Evolutionary conservation across 2,888 invertebrate genomes (phyloP).

Genomic region (Nephrotoma appendiculata): DNA sequence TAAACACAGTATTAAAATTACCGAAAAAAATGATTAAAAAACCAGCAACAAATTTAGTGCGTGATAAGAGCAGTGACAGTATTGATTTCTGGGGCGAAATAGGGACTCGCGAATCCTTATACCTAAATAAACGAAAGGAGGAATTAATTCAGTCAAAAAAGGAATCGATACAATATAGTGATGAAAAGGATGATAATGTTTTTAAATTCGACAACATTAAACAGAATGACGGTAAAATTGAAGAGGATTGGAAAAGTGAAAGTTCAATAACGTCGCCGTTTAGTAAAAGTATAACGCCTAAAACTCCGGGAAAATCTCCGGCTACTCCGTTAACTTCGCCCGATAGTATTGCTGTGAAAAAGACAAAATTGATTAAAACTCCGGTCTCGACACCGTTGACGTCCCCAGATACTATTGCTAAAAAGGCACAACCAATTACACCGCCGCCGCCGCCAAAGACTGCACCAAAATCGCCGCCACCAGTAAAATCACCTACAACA

Average conservation of each 20-base stretch:
- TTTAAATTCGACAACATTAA: not conserved
- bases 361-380: not conserved
- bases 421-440: not conserved
- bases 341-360: not conserved
- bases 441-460: not conserved
- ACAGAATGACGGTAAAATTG: not conserved
- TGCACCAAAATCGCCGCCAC: not conserved
- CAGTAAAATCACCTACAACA: not conserved
- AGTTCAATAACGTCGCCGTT: not conserved
- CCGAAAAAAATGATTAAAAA: slow-evolving; percentile 22
- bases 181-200: not conserved
- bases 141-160: not conserved
- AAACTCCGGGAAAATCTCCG: not conserved
- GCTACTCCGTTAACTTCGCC: not conserved
- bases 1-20: slow-evolving; percentile 26
- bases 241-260: not conserved
- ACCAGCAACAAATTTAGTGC: not conserved
- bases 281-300: not conserved
- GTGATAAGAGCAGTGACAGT: slow-evolving; percentile 21
- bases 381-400: not conserved
- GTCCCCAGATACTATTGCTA: not conserved
- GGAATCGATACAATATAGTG: not conserved
- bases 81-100: slow-evolving; percentile 51
- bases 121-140: slow-evolving; percentile 37
- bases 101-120: slow-evolving; percentile 48